Conservation (phyloP, 2,113 vertebrate genomes). For the Scomber japonicus region DNA sequence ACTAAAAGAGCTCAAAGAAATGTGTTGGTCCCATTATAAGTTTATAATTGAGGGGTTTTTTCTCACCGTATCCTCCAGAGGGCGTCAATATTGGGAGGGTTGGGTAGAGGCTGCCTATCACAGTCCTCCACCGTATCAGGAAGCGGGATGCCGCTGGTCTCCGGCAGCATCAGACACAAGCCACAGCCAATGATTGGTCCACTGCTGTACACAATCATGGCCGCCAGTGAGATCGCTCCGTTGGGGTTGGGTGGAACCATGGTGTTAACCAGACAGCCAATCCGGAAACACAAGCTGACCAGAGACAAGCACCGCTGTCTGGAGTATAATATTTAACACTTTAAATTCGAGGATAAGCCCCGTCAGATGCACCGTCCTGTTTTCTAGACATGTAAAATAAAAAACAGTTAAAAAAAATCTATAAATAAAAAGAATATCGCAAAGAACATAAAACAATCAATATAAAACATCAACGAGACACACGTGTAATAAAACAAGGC, state of each 20-base stretch:
- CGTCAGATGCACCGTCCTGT: no score
- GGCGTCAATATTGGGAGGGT: not conserved
- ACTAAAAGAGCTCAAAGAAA: no score
- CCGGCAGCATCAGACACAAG: constrained; percentile 80
- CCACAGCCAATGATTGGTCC: constrained; percentile 78
- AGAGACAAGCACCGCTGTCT: constrained; percentile 82
- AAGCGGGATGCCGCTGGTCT: constrained; percentile 79
- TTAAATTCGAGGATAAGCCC: no score
- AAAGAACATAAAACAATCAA: not conserved
- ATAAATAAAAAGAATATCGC: no score
- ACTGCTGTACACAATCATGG: constrained; percentile 81
- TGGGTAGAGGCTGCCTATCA: constrained; percentile 59
- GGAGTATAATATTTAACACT: not conserved
- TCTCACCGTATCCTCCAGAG: constrained; percentile 56
- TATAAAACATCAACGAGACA: not conserved
- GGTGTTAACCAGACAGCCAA: constrained; percentile 78
- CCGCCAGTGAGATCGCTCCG: constrained; percentile 74
- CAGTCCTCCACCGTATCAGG: constrained; percentile 83
- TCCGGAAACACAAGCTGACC: constrained; percentile 76
- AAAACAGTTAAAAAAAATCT: no score
- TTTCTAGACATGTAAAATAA: no score
- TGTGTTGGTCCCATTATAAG: no score
- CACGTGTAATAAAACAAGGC: no score
- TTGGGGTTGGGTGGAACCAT: constrained; percentile 50
- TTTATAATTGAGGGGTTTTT: not conserved